Percentiles rank a stretch among this genome's conserved stretches.
Conservation (phyloP, 2,113 vertebrate genomes). For the Megaceryle torquata region DNA sequence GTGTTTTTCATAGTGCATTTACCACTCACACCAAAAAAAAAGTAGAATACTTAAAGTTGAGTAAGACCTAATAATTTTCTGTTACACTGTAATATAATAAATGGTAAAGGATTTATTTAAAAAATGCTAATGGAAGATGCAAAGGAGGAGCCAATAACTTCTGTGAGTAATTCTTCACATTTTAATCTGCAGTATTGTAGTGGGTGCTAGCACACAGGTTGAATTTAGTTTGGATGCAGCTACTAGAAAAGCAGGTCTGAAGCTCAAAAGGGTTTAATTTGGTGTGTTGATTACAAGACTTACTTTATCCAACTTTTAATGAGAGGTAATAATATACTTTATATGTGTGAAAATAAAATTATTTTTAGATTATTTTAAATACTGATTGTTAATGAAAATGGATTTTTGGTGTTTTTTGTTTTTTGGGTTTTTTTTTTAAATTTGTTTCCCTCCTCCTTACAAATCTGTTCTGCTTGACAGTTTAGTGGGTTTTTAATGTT, state of each 20-base stretch:
- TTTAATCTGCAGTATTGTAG: neutral
- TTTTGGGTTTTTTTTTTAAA: too few relatives aligned
- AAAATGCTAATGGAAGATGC: neutral
- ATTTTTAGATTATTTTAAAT: neutral
- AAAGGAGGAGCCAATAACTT: neutral
- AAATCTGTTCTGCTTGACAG: neutral
- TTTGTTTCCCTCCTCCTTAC: fast-evolving
- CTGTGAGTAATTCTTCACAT: neutral
- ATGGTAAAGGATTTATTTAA: neutral
- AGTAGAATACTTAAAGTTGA: neutral
- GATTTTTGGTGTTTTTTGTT: neutral
- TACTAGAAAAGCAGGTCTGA: neutral
- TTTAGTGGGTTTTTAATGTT: neutral
- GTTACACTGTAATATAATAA: neutral
- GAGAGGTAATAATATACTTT: neutral
- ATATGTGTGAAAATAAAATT: neutral
- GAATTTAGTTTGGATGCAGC: neutral
- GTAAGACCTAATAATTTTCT: neutral
- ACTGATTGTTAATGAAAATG: neutral
- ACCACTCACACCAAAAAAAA: neutral
- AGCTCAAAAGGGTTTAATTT: neutral
- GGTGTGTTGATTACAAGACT: neutral
- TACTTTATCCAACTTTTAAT: neutral
- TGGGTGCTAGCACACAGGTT: neutral
- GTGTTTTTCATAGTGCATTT: neutral